phyloP scores from a whole-genome alignment of 2,797 vertebrate species.

The Paratrypauchen microcephalus region DNA sequence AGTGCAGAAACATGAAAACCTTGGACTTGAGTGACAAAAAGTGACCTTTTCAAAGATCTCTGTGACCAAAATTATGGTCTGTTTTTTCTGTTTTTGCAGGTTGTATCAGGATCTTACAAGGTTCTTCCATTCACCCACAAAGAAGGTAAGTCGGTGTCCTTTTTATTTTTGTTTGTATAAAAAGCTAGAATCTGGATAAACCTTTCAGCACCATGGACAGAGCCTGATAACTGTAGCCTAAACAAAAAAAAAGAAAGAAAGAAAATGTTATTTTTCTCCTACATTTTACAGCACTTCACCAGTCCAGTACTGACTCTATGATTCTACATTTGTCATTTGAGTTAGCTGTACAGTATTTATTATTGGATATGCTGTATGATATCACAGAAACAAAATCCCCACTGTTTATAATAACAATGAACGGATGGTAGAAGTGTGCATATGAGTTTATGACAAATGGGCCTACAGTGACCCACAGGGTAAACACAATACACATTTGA shows the following conservation, averaged over 20 bases:
- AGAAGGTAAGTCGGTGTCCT: background rate
- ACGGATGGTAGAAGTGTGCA: conserved; percentile 59
- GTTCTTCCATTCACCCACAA: background rate
- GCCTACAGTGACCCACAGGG: conserved; percentile 75
- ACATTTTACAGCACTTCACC: background rate
- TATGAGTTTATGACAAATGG: conserved; percentile 78
- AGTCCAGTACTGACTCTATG: background rate
- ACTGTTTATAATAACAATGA: background rate
- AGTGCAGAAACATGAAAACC: no score
- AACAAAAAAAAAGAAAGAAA: background rate
- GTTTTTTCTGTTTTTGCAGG: background rate
- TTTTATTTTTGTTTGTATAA: background rate
- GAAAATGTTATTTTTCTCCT: background rate
- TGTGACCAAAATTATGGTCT: background rate
- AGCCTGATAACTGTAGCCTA: background rate
- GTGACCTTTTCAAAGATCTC: background rate
- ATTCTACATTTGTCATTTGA: background rate
- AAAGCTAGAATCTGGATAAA: background rate
- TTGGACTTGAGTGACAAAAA: background rate
- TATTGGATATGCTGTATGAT: background rate
- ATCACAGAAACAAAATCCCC: background rate
- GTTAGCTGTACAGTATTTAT: background rate
- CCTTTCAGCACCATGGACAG: conserved; percentile 59
- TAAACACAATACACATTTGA: conserved; percentile 39
- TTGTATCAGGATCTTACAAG: background rate